Evolutionary conservation across 2,113 vertebrate genomes (phyloP), one percentile per base, ranked within the genome.

Genomic region (Mesembrinibis cayennensis): DNA sequence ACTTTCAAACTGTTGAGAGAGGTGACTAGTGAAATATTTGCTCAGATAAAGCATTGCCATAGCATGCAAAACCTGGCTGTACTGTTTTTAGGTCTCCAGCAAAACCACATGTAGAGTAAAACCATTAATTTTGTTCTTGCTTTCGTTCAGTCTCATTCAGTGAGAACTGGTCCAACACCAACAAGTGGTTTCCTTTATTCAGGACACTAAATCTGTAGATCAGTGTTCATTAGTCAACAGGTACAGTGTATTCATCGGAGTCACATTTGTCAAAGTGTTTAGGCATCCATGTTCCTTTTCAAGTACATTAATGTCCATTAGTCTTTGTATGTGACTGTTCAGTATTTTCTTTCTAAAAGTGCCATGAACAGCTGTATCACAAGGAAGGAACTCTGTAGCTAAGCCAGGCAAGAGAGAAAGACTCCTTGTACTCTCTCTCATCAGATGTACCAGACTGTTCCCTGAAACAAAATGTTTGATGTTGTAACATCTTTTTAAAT

Each of bases 21-120:
- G n/a, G 25, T 65, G 58, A 72, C 30, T 70, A 76, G 56, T 69
- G 16, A 93, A 93, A 69, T 91, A 87, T 34, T 87, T 92, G 23
- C 30, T 59, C 29, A 30, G 19, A 22, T 84, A 56, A 89, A 87
- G 25, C 53, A n/a, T 59, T 87, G 25, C 20, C 25, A 53, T 9
- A 47, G 67, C 30, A 66, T 49, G 29, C 13, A 44, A 73, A 80
- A 63, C 29, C 10, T 67, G 52, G 3, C 21, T 67, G 29, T 67
- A 38, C 22, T 67, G 42, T 4, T 79, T 70, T 89, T 34, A 61
- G 29, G 10, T 44, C 23, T 71, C 38, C 73, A 91, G 18, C 4
- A 84, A 84, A 87, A 38, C 12, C 21, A 55, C 45, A 20, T 23
- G 19, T 89, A 50, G 15, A 21, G 12, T 42, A 52, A 72, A 89